Evolutionary conservation across 2,113 vertebrate species (phyloP), one percentile per base, ranked within the genome.

Genomic region (Pleuronectes platessa): DNA sequence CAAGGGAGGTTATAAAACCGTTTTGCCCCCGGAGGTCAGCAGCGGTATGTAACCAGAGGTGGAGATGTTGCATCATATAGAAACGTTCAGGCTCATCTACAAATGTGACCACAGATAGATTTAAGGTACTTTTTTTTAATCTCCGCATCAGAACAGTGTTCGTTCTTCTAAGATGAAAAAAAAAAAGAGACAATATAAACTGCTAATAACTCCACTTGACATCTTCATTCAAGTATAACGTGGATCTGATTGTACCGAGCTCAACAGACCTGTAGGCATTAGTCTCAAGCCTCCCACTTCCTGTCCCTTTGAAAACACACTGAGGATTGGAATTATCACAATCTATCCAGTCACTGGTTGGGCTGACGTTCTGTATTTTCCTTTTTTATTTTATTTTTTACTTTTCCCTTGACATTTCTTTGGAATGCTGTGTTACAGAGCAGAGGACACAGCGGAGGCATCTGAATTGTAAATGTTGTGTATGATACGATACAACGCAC

Each of bases 61-160:
- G 3, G 1, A 54, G 67, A 49, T n/a, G 37, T 74, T 55, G 20
- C 26, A 23, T 74, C 35, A 58, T 76, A 68, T 42, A 60, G 49
- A 74, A 12, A 27, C 68, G 35, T 59, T 61, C 40, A 72, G 65
- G 68, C 31, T 27, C 47, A 77, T 69, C 35, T 54, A 59, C 21
- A 40, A 68, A 69, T 27, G 63, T 56, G 21, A 63, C n/a, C 51
- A 31, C 35, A 78, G 70, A 81, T n/a, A 83, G 31, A 31, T 31
- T 31, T 31, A 31, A 31, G 31, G 31, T 26, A 51, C 69, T 61
- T 71, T 24, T 24, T 24, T 24, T 24, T 24, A 51, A 26, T 67
- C 58, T 68, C 58, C 47, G 51, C 68, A 68, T 24, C 27, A n/a
- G 55, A 47, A 65, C 42, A 37, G n/a, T 56, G 31, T 37, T 72